Percentiles rank a stretch among this genome's conserved stretches.
Evolutionary conservation across 2,888 invertebrate genomes (phyloP).

Genomic region (Seira musarum): DNA sequence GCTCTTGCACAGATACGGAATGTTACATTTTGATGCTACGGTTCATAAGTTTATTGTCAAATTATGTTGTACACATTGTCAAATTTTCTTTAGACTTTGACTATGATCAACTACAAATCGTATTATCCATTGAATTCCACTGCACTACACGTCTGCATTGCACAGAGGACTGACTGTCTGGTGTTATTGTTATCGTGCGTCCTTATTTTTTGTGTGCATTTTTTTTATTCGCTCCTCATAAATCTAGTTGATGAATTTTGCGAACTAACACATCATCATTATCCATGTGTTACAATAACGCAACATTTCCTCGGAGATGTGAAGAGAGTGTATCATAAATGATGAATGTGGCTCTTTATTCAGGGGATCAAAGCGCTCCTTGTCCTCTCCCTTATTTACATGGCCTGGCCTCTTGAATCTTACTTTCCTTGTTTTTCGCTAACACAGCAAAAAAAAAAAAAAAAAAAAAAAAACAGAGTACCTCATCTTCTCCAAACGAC

Average conservation of each 20-base stretch:
- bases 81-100: neutral
- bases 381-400: neutral
- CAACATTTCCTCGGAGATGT: neutral
- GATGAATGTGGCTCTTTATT: conserved; percentile 20
- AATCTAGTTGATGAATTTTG: conserved; percentile 16
- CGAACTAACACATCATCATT: conserved; percentile 9
- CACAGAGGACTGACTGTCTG: too few relatives aligned
- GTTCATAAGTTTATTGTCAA: conserved; percentile 15
- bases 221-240: neutral
- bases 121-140: too few relatives aligned
- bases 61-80: conserved; percentile 4
- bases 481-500: conserved; percentile 6
- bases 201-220: too few relatives aligned
- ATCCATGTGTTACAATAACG: conserved; percentile 3
- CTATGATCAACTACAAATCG: too few relatives aligned
- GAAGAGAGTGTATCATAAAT: conserved; percentile 16
- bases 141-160: too few relatives aligned
- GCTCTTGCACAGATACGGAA: too few relatives aligned
- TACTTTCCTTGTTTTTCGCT: neutral
- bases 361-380: conserved; percentile 3
- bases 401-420: too few relatives aligned
- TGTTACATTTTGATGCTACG: too few relatives aligned
- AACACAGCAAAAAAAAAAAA: neutral
- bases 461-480: neutral
- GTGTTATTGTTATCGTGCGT: too few relatives aligned